Percentiles rank a stretch among this genome's conserved stretches.
Evolutionary conservation across 1,140 invertebrate genomes (phyloP).

Genomic region (Tachypleus tridentatus): DNA sequence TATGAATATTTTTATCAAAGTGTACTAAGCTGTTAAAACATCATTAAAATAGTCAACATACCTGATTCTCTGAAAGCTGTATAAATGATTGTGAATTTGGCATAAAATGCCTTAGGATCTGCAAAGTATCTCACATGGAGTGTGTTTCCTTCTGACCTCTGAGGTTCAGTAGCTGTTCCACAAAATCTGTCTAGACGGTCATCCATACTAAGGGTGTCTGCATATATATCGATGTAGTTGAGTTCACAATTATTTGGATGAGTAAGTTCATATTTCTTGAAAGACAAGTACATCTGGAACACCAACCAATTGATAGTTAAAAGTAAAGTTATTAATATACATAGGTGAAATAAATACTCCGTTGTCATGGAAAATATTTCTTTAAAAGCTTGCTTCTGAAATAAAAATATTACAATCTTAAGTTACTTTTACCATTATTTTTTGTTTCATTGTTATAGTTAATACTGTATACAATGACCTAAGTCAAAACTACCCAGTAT

Average conservation of each 20-base stretch:
- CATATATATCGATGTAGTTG: constrained; percentile 69
- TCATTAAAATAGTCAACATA: not conserved
- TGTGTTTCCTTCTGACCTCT: constrained; percentile 33
- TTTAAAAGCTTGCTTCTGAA: too few species aligned
- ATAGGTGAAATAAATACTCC: too few species aligned
- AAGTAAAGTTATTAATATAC: too few species aligned
- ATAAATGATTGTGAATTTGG: constrained; percentile 54
- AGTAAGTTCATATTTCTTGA: constrained; percentile 50
- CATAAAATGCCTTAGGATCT: constrained; percentile 47
- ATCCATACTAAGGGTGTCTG: constrained; percentile 44
- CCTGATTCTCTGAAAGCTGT: constrained; percentile 52
- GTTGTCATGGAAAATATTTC: too few species aligned
- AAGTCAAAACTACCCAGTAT: too few species aligned
- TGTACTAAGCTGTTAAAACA: too few species aligned
- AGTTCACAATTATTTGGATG: constrained; percentile 69
- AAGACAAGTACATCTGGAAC: constrained; percentile 54
- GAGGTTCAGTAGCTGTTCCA: constrained; percentile 59
- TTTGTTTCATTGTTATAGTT: too few species aligned
- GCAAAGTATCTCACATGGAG: constrained; percentile 58
- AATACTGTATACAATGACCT: too few species aligned
- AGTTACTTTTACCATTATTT: too few species aligned
- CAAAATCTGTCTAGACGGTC: constrained; percentile 36
- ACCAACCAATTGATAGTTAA: too few species aligned
- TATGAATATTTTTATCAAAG: too few species aligned
- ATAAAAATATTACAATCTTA: too few species aligned